Conservation (phyloP, 2,113 vertebrate genomes). For the Excalfactoria chinensis region DNA sequence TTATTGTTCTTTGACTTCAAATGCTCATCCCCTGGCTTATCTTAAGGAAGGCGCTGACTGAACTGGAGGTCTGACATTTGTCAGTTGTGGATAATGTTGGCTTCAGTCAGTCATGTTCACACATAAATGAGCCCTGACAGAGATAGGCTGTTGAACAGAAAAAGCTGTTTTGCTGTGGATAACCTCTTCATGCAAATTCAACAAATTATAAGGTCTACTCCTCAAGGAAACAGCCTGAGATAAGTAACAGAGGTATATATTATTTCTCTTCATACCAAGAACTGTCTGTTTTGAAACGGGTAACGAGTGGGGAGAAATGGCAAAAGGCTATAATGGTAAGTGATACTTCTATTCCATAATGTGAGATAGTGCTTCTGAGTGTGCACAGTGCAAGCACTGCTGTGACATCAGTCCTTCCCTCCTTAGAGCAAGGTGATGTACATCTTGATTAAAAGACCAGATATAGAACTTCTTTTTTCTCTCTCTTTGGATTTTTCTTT, state of each 20-base stretch:
- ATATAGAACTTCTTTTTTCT: neutral
- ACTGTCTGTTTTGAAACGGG: slow-evolving; percentile 15
- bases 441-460: neutral
- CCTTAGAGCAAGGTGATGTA: slow-evolving; percentile 9
- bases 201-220: slow-evolving; percentile 63
- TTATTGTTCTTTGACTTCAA: slow-evolving; percentile 75
- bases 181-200: slow-evolving; percentile 72
- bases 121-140: slow-evolving; percentile 77
- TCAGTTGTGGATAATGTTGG: slow-evolving; percentile 71
- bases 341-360: neutral
- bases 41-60: slow-evolving; percentile 74
- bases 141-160: slow-evolving; percentile 76
- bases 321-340: slow-evolving; percentile 35
- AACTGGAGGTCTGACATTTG: slow-evolving; percentile 78
- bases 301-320: neutral
- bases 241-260: slow-evolving; percentile 24
- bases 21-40: slow-evolving; percentile 71
- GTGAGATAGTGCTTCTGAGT: neutral
- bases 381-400: neutral
- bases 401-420: neutral
- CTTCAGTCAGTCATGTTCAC: slow-evolving; percentile 76
- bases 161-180: slow-evolving; percentile 64
- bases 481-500: neutral
- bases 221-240: slow-evolving; percentile 34
- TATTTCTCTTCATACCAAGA: slow-evolving; percentile 52